Percentiles rank a stretch among this genome's conserved stretches.
Conservation (phyloP, 2,888 invertebrate species). For the Andricus curvator region DNA sequence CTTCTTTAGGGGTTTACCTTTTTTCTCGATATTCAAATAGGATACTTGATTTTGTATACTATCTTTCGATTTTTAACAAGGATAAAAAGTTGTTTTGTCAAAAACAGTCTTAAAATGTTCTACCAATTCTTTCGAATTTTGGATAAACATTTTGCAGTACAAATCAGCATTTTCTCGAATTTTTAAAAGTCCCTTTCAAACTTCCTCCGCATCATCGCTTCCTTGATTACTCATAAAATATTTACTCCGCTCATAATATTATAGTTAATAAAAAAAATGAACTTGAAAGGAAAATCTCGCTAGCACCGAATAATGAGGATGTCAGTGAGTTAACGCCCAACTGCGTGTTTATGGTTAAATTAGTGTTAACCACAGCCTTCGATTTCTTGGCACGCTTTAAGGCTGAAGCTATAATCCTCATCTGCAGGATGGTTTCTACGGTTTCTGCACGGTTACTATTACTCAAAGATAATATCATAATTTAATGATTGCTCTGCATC, state of each 20-base stretch:
- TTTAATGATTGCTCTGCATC: neutral
- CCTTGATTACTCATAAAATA: too few relatives aligned
- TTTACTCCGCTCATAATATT: neutral
- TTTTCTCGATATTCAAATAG: too few relatives aligned
- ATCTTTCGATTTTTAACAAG: too few relatives aligned
- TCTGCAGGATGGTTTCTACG: neutral
- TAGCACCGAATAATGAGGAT: neutral
- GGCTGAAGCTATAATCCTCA: neutral
- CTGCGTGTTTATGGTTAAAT: constrained; percentile 2
- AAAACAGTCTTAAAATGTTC: too few relatives aligned
- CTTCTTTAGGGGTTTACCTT: too few relatives aligned
- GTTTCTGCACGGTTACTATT: neutral
- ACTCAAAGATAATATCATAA: constrained; percentile 7
- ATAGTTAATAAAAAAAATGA: neutral
- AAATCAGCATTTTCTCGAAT: too few relatives aligned
- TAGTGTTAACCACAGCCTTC: constrained; percentile 2
- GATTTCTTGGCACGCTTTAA: constrained; percentile 2
- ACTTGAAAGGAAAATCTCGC: neutral
- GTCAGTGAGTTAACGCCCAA: constrained; percentile 3
- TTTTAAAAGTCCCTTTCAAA: too few relatives aligned
- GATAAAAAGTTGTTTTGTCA: too few relatives aligned
- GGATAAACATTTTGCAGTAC: too few relatives aligned
- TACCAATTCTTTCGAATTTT: too few relatives aligned
- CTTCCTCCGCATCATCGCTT: too few relatives aligned
- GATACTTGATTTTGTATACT: too few relatives aligned